These are phyloP conservation scores for Hipposideros larvatus DNA, from an alignment of 2,797 vertebrate species.

Conservation along the genomic window DNA sequence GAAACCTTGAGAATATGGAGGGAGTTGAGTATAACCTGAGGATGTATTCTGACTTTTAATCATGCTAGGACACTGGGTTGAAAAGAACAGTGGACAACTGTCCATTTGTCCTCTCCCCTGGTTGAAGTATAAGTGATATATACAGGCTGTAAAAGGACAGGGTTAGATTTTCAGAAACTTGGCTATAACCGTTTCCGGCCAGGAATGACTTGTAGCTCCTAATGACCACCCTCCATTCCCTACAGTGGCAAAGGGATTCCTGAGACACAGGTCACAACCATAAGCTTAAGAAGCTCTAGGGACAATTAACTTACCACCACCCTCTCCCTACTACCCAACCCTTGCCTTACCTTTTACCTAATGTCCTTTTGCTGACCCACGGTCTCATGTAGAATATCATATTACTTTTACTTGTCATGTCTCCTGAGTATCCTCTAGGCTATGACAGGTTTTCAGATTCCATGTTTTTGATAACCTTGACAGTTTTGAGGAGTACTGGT, in stretches of 20 bases:
- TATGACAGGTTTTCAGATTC: background rate
- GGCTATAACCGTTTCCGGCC: background rate
- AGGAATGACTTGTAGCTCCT: background rate
- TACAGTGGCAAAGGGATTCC: background rate
- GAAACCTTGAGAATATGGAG: background rate
- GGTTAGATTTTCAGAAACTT: background rate
- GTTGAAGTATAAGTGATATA: background rate
- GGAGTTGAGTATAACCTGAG: background rate
- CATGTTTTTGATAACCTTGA: background rate
- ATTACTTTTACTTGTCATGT: background rate
- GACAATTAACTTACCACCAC: background rate
- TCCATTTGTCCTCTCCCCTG: background rate
- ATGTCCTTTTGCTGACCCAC: background rate
- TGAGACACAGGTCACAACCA: background rate
- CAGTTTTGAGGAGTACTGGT: background rate
- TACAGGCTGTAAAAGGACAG: background rate
- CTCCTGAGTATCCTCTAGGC: background rate
- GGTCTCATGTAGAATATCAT: background rate
- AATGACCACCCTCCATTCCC: background rate
- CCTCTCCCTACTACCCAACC: accelerated
- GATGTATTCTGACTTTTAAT: background rate
- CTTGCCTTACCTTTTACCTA: background rate
- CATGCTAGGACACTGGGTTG: background rate
- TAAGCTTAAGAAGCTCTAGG: background rate
- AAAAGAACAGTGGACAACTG: background rate